Conservation (phyloP, 2,888 invertebrate genomes). For the Eupeodes luniger region DNA sequence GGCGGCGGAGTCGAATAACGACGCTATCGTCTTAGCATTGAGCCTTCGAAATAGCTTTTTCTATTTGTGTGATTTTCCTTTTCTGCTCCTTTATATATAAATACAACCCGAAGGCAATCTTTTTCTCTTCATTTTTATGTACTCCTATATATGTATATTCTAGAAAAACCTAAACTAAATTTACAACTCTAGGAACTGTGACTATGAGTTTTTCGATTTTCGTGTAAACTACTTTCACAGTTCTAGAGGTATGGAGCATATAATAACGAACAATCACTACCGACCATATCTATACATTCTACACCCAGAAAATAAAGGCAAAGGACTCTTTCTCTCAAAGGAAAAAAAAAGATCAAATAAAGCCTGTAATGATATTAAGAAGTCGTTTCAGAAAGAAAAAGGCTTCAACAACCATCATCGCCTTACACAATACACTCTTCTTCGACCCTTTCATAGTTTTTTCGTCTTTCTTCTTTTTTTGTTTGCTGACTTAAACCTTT, state of each 20-base stretch:
- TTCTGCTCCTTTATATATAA: constrained; percentile 24
- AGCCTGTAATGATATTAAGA: constrained; percentile 76
- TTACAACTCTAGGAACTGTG: not conserved
- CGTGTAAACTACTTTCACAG: constrained; percentile 55
- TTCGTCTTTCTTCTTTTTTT: not conserved
- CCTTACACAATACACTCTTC: not conserved
- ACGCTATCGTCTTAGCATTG: constrained; percentile 44
- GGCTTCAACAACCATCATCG: constrained; percentile 27
- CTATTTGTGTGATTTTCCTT: not conserved
- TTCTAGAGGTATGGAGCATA: constrained; percentile 31
- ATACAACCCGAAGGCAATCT: constrained; percentile 50
- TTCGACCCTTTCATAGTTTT: not conserved
- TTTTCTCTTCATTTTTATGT: constrained; percentile 24
- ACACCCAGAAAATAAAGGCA: not conserved
- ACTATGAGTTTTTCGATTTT: constrained; percentile 14
- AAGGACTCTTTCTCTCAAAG: not conserved
- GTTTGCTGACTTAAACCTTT: constrained; percentile 48
- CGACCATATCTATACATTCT: not conserved
- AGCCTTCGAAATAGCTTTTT: constrained; percentile 69
- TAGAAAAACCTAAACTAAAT: constrained; percentile 53
- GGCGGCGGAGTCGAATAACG: too few species aligned
- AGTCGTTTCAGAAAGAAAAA: constrained; percentile 68
- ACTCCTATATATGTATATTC: not conserved
- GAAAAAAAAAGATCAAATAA: constrained; percentile 61
- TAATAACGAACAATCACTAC: constrained; percentile 63